Evolutionary conservation across 1,140 invertebrate species (phyloP), one percentile per base, ranked within the genome.

Genomic region (Laupala kohalensis): DNA sequence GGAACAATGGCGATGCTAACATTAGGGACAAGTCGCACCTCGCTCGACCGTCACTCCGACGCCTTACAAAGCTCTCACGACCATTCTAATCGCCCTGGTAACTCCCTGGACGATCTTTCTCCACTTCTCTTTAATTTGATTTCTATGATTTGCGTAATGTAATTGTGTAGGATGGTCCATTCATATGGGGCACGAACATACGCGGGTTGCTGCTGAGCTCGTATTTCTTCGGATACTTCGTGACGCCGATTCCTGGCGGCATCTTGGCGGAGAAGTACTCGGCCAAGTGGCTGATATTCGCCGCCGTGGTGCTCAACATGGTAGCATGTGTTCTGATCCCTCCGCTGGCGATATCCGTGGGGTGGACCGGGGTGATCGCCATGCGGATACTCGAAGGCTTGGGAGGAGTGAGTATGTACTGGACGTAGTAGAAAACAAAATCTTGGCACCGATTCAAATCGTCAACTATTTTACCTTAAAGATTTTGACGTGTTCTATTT

Each of bases 201-300:
- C 89, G 91, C 80, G 90, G 90, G 24, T 82, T 86, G 25, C 84
- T 92, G 63, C 80, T 92, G n/a, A 89, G 89, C 25, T 87, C 91
- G 15, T 95, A 94, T 78, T 95, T 94, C 78, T 92, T 89, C 87
- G 93, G 93, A 3, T 95, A 94, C 77, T 85, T 93, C 64, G 80
- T 92, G 0, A 91, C 90, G 0, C 89, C 95, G 81, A 82, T 95
- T 65, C 86, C 87, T 72, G 91, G 91, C 53, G 92, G 90, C 3
- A 83, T 89, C 71, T 79, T 94, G 64, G 88, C 91, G 0, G 92
- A 94, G 80, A 79, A 87, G 29, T 86, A 89, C 74, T 92, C 91
- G 4, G 91, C 90, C 0, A 94, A 93, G 81, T 91, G 90, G 87
- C 87, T 94, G 64, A 92, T 95, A 85, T 89, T 89, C 74, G 85